Conservation (phyloP, 1,140 invertebrate species). For the Lucilia cuprina region DNA sequence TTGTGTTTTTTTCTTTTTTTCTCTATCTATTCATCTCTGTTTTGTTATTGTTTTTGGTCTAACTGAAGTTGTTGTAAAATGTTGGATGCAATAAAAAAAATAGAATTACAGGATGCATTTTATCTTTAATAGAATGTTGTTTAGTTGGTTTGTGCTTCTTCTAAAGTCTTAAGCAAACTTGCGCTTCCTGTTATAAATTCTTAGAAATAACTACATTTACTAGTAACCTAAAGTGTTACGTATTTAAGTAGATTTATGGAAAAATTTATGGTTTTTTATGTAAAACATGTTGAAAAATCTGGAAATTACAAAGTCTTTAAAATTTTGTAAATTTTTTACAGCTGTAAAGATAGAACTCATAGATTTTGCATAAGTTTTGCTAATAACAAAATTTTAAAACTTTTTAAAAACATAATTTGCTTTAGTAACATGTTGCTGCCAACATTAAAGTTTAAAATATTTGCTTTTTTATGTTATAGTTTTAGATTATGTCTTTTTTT, state of each 20-base stretch:
- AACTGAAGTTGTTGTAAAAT: slow-evolving; percentile 1
- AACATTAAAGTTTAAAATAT: too few species aligned
- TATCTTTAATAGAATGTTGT: neutral
- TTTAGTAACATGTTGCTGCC: neutral
- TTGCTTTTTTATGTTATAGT: too few species aligned
- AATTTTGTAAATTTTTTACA: neutral
- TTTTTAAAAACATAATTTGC: too few species aligned
- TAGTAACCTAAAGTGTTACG: neutral
- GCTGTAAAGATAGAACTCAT: neutral
- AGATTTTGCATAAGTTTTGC: too few species aligned
- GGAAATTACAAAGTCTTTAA: neutral
- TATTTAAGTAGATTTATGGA: neutral
- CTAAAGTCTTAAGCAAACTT: neutral
- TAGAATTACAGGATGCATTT: slow-evolving; percentile 5
- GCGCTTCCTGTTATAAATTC: slow-evolving; percentile 4
- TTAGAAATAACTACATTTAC: neutral
- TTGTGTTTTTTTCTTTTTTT: neutral
- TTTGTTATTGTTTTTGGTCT: neutral
- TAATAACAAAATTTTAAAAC: too few species aligned
- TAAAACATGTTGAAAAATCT: neutral
- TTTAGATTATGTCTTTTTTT: too few species aligned
- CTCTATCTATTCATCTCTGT: neutral
- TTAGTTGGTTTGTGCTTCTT: neutral
- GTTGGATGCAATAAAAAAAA: neutral
- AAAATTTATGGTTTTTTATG: neutral